Conservation (phyloP, 2,113 vertebrate genomes). For the Thalassarche chlororhynchos region DNA sequence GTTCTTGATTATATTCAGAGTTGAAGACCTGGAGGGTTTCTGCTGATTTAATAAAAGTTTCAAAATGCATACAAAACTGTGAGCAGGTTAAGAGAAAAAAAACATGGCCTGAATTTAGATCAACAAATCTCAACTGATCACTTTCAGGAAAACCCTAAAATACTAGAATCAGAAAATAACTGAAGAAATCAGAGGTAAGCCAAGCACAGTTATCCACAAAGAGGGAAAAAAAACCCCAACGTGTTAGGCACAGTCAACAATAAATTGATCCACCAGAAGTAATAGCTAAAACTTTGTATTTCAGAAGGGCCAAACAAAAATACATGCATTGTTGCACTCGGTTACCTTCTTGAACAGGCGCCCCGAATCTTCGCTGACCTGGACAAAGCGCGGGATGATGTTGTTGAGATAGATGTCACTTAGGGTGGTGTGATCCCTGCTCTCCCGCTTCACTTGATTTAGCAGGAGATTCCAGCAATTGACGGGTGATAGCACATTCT, state of each 20-base stretch:
- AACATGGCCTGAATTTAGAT: neutral
- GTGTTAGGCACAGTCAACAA: too few relatives aligned
- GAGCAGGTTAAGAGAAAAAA: neutral
- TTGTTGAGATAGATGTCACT: constrained; percentile 99
- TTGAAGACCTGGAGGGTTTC: neutral
- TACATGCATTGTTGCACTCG: fast-evolving
- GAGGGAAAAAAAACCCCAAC: neutral
- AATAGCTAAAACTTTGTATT: fast-evolving
- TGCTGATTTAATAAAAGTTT: neutral
- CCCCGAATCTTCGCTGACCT: constrained; percentile 96
- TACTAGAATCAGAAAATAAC: neutral
- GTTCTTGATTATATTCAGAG: neutral
- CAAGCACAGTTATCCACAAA: neutral
- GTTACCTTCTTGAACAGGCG: constrained; percentile 97
- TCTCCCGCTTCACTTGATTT: constrained; percentile 96
- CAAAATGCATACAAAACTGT: neutral
- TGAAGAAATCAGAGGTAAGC: neutral
- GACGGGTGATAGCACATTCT: constrained; percentile 93
- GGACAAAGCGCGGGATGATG: constrained; percentile 96
- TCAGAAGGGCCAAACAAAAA: fast-evolving
- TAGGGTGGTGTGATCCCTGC: constrained; percentile 94
- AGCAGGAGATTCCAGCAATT: constrained; percentile 98
- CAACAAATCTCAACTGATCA: neutral
- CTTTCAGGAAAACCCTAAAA: neutral
- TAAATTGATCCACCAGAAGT: neutral